Evolutionary conservation across 2,797 vertebrate genomes (phyloP), one percentile per base, ranked within the genome.

Genomic region (Echiichthys vipera): DNA sequence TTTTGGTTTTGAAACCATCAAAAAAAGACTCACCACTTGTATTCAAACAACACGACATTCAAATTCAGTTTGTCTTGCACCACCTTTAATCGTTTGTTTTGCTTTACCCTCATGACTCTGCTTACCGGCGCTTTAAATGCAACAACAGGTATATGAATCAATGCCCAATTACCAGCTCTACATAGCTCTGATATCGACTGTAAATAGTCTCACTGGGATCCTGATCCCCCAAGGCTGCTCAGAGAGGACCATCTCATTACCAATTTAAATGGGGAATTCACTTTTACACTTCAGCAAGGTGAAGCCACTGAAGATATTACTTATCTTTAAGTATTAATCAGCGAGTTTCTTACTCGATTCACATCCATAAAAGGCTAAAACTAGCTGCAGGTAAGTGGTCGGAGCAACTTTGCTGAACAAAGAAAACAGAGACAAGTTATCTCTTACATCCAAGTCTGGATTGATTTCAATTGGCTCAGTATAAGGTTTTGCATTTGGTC

Each of bases 401-500:
- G 5, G n/a, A 12, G 30, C 18, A 22, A 24, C 24, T 40, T 27
- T 54, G 32, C 32, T 32, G 37, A 66, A 63, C 24, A 66, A 61
- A 39, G 5, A 30, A 47, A 61, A 30, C 11, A 47, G 17, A 58
- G 24, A 8, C 5, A 2, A 29, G 22, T 1, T 30, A 13, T 46
- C 24, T 37, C 40, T 36, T n/a, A 7, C 24, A 36, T 59, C 29
- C 8, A 24, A 40, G 4, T 32, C 32, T 40, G 14, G 20, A 39
- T 8, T 25, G n/a, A 43, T 62, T 49, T 63, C 59, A 68, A 1
- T 17, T 37, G 64, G 54, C 30, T 34, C 27, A 34, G 7, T 7
- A 15, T 22, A 27, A 55, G 0, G 42, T 71, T 89, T 89, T 88
- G 84, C 86, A 86, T 89, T 45, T 62, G 42, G 46, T 58, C 39